A percentile compares a stretch with the other conserved stretches of the same genome.
These are phyloP conservation scores for Onthophagus sagittarius DNA, from an alignment of 2,888 invertebrate species.

Conservation along the genomic window DNA sequence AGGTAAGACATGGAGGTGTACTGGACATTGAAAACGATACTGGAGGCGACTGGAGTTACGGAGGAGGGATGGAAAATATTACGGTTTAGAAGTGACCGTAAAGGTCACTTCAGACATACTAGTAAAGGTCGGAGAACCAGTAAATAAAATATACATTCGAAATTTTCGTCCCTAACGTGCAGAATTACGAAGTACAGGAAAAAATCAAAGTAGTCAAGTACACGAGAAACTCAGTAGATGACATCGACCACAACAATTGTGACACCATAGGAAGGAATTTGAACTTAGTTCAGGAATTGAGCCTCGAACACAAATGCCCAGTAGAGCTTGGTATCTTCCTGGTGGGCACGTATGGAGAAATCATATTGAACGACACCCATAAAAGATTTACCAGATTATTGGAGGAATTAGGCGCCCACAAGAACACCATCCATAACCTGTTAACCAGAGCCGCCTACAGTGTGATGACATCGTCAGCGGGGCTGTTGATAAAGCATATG, in stretches of 20 bases:
- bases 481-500: background rate
- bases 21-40: slow-evolving; percentile 17
- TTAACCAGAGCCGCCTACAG: too few species aligned
- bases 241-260: slow-evolving; percentile 1
- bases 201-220: slow-evolving; percentile 15
- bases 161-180: slow-evolving; percentile 15
- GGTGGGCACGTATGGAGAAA: background rate
- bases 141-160: slow-evolving; percentile 4
- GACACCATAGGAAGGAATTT: background rate
- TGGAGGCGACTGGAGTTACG: slow-evolving; percentile 20
- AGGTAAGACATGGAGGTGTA: too few species aligned
- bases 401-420: background rate
- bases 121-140: background rate
- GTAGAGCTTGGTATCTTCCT: background rate
- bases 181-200: slow-evolving; percentile 21
- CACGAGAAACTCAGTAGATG: background rate
- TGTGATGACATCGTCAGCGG: too few species aligned
- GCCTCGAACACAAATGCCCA: background rate
- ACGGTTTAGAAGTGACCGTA: slow-evolving; percentile 19
- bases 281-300: background rate
- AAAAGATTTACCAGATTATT: background rate
- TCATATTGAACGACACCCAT: background rate
- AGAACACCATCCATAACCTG: too few species aligned
- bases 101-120: slow-evolving; percentile 15
- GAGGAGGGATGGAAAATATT: slow-evolving; percentile 13